Evolutionary conservation across 2,797 vertebrate species (phyloP), one percentile per base, ranked within the genome.

Genomic region (Cetoscarus ocellatus): DNA sequence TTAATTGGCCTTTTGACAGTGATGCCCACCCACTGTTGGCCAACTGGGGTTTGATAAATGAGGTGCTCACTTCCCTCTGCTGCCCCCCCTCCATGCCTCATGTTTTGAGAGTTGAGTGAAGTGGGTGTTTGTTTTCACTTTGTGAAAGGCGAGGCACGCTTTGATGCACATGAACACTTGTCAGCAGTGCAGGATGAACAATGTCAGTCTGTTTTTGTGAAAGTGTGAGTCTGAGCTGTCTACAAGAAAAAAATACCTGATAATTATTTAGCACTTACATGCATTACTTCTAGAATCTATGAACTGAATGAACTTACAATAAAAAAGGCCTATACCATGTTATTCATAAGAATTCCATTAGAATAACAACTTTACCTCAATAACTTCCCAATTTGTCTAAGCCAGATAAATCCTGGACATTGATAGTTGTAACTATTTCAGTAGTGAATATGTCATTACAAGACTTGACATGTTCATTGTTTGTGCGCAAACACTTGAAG

Each of bases 1-100:
- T 92, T 93, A 94, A 94, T 93, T 94, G 93, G 91, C 91, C 90
- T 85, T 92, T 91, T 90, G 92, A 93, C 91, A 90, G 88, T 83
- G 89, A 91, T 85, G 89, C 91, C 90, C 91, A 92, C 91, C 91
- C 93, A 88, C 85, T 12, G 79, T 54, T 73, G 84, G 88, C 91
- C 90, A 86, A 89, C 85, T 83, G 90, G 89, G 86, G 84, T 84
- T 91, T 92, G 88, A 93, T 93, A 92, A 93, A 94, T 90, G 86
- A 91, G 92, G 79, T 86, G 82, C 81, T 91, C 84, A 67, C 80
- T 80, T 84, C 80, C 51, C 79, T 84, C 60, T 70, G 27, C 27
- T 4, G n/a, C 69, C 51, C 84, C 78, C 74, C 67, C 77, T 90
- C 88, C 55, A 59, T 69, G 85, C 80, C 61, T 84, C 71, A 61